phyloP scores from a whole-genome alignment of 2,797 vertebrate genomes.

The Rhynchotus rufescens region DNA sequence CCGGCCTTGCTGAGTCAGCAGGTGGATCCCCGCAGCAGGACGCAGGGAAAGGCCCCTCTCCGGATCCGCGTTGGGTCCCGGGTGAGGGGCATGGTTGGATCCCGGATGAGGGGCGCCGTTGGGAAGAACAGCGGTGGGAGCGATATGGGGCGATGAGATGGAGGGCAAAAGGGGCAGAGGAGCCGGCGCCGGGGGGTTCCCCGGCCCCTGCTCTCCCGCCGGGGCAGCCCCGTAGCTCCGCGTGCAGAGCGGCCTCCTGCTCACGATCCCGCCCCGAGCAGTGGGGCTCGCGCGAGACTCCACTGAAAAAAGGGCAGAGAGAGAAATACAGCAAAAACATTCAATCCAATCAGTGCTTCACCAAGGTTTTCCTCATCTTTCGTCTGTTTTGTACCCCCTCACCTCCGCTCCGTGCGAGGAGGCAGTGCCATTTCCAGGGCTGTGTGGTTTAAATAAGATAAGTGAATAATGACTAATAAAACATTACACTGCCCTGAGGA shows the following conservation, averaged over 20 bases:
- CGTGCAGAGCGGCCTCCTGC: no score
- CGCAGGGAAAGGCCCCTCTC: no score
- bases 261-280: background rate
- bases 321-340: no score
- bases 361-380: background rate
- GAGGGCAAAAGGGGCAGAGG: background rate
- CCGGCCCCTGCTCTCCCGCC: conserved; percentile 11
- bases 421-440: background rate
- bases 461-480: conserved; percentile 21
- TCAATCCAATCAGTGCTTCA: no score
- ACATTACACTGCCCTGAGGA: background rate
- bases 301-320: background rate
- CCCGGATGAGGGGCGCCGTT: background rate
- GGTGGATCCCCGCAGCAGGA: background rate
- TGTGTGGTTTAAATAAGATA: background rate
- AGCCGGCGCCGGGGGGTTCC: conserved; percentile 1
- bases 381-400: background rate
- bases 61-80: background rate
- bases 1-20: background rate
- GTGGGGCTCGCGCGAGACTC: background rate
- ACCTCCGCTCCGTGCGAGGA: background rate
- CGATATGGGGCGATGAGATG: background rate
- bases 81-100: background rate
- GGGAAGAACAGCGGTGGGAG: background rate
- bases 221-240: conserved; percentile 46